These are phyloP conservation scores for Amphiprion clarkii DNA, from an alignment of 2,797 vertebrate genomes.

Conservation along the genomic window DNA sequence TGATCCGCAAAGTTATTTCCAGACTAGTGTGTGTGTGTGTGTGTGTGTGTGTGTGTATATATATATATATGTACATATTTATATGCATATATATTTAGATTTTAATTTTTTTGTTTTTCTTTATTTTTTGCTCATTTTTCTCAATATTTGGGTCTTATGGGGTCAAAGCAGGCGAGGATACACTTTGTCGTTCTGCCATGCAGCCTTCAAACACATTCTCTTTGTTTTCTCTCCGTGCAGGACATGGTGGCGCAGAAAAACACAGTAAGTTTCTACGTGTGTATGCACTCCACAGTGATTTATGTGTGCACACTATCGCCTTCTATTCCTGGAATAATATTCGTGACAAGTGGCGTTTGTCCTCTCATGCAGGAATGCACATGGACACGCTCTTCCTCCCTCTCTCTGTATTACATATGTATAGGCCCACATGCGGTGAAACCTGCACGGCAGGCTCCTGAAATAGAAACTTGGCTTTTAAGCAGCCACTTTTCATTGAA, in stretches of 20 bases:
- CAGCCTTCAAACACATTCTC: slow-evolving; percentile 18
- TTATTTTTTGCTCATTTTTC: too few relatives aligned
- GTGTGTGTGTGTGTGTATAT: slow-evolving; percentile 9
- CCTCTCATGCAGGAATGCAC: slow-evolving; percentile 24
- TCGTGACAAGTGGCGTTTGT: slow-evolving; percentile 22
- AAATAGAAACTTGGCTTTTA: slow-evolving; percentile 2
- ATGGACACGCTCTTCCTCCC: not conserved
- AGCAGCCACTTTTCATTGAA: slow-evolving; percentile 10
- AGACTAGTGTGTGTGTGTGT: slow-evolving; percentile 18
- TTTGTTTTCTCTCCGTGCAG: slow-evolving; percentile 77
- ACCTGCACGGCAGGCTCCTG: not conserved
- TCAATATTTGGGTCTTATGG: too few relatives aligned
- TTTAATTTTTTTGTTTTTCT: too few relatives aligned
- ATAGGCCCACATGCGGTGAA: not conserved
- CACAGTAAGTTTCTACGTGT: slow-evolving; percentile 90
- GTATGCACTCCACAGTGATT: slow-evolving; percentile 42
- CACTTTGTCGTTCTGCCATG: not conserved
- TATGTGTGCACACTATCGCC: slow-evolving; percentile 20
- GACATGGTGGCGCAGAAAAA: slow-evolving; percentile 96
- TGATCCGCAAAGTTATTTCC: slow-evolving; percentile 56
- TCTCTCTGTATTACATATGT: not conserved
- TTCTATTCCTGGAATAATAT: slow-evolving; percentile 61
- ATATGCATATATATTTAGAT: too few relatives aligned
- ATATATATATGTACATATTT: too few relatives aligned
- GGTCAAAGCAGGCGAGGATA: not conserved